phyloP scores from a whole-genome alignment of 1,140 invertebrate species.

The Heliothis virescens region DNA sequence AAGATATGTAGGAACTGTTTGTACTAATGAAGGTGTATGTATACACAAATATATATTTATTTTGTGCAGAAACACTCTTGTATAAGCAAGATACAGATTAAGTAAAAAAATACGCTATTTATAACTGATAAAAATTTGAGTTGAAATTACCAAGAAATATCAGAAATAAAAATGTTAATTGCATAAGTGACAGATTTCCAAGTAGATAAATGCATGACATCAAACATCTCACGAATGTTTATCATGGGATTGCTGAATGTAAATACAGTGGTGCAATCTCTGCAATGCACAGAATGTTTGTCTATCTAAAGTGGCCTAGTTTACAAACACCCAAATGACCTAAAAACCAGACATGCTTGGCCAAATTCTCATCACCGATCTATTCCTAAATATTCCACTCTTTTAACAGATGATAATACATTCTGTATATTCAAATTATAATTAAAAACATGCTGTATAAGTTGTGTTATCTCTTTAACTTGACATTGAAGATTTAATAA shows the following conservation, averaged over 20 bases:
- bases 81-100: no score
- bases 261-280: not conserved
- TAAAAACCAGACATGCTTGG: not conserved
- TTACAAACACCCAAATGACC: slow-evolving; percentile 1
- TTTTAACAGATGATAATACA: not conserved
- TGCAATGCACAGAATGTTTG: not conserved
- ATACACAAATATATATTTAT: no score
- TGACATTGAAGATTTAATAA: not conserved
- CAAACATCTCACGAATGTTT: not conserved
- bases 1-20: no score
- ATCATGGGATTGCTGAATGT: not conserved
- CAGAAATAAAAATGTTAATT: no score
- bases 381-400: not conserved
- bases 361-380: slow-evolving; percentile 4
- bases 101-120: no score
- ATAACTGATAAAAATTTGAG: no score
- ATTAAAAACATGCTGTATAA: not conserved
- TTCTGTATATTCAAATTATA: not conserved
- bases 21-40: no score
- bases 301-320: not conserved
- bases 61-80: no score
- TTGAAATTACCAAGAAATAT: no score
- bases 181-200: no score
- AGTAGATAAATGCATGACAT: not conserved
- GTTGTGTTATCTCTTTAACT: not conserved